Percentiles rank a stretch among this genome's conserved stretches.
Conservation (phyloP, 1,140 invertebrate genomes). For the Atta colombica region DNA sequence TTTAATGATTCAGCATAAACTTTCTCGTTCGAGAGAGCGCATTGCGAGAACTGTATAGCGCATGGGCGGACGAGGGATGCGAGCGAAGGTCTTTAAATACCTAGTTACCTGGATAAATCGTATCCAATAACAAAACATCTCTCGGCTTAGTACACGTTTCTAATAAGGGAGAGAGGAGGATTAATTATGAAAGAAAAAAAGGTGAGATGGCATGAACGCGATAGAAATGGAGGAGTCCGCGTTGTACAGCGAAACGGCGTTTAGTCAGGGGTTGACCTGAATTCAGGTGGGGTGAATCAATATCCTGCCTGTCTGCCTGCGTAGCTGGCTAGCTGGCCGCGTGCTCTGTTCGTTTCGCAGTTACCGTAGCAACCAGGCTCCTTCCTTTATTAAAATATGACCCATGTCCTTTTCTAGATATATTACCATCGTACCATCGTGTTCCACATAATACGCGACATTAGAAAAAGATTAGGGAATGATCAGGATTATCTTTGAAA, state of each 20-base stretch:
- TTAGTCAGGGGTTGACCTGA: constrained; percentile 87
- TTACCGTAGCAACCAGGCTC: constrained; percentile 85
- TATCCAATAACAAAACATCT: constrained; percentile 54
- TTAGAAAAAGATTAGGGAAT: not conserved
- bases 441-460: not conserved
- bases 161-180: constrained; percentile 45
- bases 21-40: constrained; percentile 39
- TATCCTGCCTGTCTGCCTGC: constrained; percentile 78
- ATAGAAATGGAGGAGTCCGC: constrained; percentile 58
- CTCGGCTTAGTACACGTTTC: constrained; percentile 2
- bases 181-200: constrained; percentile 45
- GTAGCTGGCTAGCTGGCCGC: constrained; percentile 30
- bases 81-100: not conserved
- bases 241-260: constrained; percentile 81
- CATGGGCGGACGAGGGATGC: too few relatives aligned
- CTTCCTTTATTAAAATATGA: constrained; percentile 86
- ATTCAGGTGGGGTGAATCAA: constrained; percentile 87
- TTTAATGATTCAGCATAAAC: constrained; percentile 58
- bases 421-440: not conserved
- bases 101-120: constrained; percentile 60
- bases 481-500: not conserved
- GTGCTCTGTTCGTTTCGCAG: constrained; percentile 84
- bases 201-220: constrained; percentile 34
- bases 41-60: not conserved
- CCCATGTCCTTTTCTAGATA: constrained; percentile 71